These are phyloP conservation scores for Bovichtus diacanthus DNA, from an alignment of 2,797 vertebrate genomes.

Conservation along the genomic window DNA sequence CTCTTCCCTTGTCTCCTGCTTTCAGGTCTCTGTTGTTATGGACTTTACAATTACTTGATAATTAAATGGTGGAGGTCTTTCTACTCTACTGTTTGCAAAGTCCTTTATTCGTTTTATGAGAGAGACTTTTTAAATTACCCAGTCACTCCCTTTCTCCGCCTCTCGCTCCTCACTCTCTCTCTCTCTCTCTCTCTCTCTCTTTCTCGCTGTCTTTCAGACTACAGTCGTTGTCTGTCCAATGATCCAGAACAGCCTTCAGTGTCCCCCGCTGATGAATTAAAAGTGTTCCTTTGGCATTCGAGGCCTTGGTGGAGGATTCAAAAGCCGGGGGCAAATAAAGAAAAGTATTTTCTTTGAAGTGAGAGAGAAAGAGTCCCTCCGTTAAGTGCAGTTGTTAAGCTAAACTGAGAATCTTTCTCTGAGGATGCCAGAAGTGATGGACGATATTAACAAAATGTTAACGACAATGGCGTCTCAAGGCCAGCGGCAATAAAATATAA, in stretches of 20 bases:
- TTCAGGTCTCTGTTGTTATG: constrained; percentile 72
- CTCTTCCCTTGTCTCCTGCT: constrained; percentile 64
- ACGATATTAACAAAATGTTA: constrained; percentile 42
- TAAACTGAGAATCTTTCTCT: constrained; percentile 13
- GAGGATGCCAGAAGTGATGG: constrained; percentile 31
- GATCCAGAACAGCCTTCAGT: constrained; percentile 79
- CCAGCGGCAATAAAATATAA: neutral
- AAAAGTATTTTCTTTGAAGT: constrained; percentile 47
- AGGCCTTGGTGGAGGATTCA: constrained; percentile 61
- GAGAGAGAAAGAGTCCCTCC: constrained; percentile 30
- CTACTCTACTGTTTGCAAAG: constrained; percentile 67
- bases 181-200: constrained; percentile 30
- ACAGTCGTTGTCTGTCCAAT: constrained; percentile 66
- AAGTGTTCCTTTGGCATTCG: constrained; percentile 74
- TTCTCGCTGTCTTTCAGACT: constrained; percentile 66
- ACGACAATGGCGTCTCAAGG: constrained; percentile 45
- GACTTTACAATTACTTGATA: constrained; percentile 80
- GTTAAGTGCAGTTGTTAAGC: constrained; percentile 32
- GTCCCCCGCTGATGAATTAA: constrained; percentile 74
- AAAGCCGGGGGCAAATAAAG: constrained; percentile 62
- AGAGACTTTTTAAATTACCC: constrained; percentile 77
- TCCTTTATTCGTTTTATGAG: constrained; percentile 71
- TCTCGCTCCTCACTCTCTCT: constrained; percentile 34
- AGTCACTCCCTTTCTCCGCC: constrained; percentile 61
- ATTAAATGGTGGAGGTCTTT: constrained; percentile 79